Evolutionary conservation across 2,888 invertebrate genomes (phyloP), one percentile per base, ranked within the genome.

Genomic region (Synanthedon vespiformis): DNA sequence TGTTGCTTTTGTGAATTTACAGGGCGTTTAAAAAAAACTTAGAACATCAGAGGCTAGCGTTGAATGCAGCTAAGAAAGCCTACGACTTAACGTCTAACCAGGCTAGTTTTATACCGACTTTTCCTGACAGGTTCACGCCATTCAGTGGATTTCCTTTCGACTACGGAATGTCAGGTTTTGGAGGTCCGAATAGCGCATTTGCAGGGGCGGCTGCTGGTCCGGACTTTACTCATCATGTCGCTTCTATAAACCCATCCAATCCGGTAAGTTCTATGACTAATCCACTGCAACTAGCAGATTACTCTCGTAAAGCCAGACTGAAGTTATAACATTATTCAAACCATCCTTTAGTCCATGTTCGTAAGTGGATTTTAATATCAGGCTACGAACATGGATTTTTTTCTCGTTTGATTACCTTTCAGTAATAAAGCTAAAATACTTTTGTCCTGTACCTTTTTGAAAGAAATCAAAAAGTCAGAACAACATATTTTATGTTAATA

Each of bases 231-330:
- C 87, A 87, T 51, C 92, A 92, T 63, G 74, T 89, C 1, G 92
- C 91, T 22, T 74, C 74, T 6, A 88, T 92, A 40, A 89, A 70
- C 60, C 92, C 92, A 1, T 74, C 77, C 57, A 92, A 91, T 74
- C 87, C 89, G 50, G 92, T 92, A 80, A 83, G 83, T 64, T 12
- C 13, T 34, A 10, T 34, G 3, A 4, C 18, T 22, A 22, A 5
- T 22, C 5, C 44, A 44, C 13, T 44, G 44, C 13, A 44, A 14
- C 34, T 10, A 34, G 34, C 10, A 10, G 34, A 34, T 34, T 34
- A 41, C 40, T 6, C 34, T 50, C 6, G 11, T 6, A 50, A 10
- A 14, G 14, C 11, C 12, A 14, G 47, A 47, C 40, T 54, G 52
- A 48, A 14, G 22, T 27, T 48, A 51, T 40, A 10, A 48, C n/a